phyloP scores from a whole-genome alignment of 1,140 invertebrate genomes.

The Orchesella cincta region DNA sequence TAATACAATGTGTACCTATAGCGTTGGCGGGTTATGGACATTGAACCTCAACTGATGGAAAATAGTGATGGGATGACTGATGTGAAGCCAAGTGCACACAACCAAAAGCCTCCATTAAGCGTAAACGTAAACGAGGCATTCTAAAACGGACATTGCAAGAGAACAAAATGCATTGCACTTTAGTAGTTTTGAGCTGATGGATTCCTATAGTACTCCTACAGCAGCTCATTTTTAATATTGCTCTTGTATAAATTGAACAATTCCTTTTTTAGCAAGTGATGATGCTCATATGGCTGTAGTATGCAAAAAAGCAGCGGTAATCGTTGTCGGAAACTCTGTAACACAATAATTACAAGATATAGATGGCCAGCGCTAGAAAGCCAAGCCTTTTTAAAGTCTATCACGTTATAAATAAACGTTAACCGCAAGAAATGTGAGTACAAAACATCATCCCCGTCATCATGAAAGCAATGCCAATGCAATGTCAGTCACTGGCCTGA shows the following conservation, averaged over 20 bases:
- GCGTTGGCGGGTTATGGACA: conserved; percentile 15
- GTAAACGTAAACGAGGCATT: background rate
- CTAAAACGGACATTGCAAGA: background rate
- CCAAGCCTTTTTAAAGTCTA: background rate
- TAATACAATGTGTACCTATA: background rate
- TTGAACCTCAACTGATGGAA: conserved; percentile 16
- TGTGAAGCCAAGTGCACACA: too few relatives aligned
- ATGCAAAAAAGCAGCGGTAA: background rate
- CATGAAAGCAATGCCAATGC: background rate
- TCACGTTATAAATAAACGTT: too few relatives aligned
- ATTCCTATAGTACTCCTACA: too few relatives aligned
- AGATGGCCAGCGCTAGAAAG: background rate
- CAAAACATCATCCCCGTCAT: background rate
- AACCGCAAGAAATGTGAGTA: too few relatives aligned
- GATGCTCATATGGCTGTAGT: background rate
- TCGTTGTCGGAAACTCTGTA: background rate
- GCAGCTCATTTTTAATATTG: too few relatives aligned
- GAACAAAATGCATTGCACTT: conserved; percentile 9
- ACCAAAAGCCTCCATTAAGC: too few relatives aligned
- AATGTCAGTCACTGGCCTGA: background rate
- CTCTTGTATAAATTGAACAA: background rate
- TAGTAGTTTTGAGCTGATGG: too few relatives aligned
- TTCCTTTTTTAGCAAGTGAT: background rate
- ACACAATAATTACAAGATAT: too few relatives aligned
- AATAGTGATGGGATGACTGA: background rate